phyloP scores from a whole-genome alignment of 2,888 invertebrate genomes.

The Macaria notata region DNA sequence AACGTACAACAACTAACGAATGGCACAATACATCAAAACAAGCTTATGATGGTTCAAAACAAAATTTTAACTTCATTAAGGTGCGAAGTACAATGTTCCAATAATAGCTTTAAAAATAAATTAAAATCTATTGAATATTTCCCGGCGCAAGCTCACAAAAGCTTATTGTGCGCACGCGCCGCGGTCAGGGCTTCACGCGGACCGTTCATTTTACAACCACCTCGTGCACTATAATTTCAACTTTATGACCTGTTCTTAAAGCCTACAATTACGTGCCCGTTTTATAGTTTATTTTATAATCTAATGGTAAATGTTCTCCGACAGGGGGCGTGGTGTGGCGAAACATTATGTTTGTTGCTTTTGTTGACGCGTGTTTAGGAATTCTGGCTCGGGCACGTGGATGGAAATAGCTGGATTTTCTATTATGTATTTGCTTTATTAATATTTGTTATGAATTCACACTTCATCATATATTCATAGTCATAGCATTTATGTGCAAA shows the following conservation, averaged over 20 bases:
- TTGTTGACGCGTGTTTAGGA: conserved; percentile 16
- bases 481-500: too few species aligned
- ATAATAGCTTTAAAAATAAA: conserved; percentile 13
- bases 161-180: conserved; percentile 40
- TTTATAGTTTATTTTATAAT: conserved; percentile 16
- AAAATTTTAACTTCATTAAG: background rate
- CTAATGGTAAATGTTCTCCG: conserved; percentile 22
- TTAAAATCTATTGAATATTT: conserved; percentile 23
- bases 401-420: background rate
- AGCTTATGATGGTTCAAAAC: too few species aligned
- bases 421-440: too few species aligned
- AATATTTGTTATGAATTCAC: too few species aligned
- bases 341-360: conserved; percentile 14
- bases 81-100: conserved; percentile 2
- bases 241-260: conserved; percentile 6
- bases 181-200: conserved; percentile 26
- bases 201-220: conserved; percentile 10
- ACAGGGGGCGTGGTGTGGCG: conserved; percentile 31
- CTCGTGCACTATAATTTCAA: conserved; percentile 3
- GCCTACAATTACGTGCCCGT: background rate
- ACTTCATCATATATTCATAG: too few species aligned
- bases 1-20: too few species aligned
- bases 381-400: conserved; percentile 7
- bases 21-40: too few species aligned
- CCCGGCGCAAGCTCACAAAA: conserved; percentile 21